These are phyloP conservation scores for Psilopsiagon aurifrons DNA, from an alignment of 2,113 vertebrate species.

Conservation along the genomic window DNA sequence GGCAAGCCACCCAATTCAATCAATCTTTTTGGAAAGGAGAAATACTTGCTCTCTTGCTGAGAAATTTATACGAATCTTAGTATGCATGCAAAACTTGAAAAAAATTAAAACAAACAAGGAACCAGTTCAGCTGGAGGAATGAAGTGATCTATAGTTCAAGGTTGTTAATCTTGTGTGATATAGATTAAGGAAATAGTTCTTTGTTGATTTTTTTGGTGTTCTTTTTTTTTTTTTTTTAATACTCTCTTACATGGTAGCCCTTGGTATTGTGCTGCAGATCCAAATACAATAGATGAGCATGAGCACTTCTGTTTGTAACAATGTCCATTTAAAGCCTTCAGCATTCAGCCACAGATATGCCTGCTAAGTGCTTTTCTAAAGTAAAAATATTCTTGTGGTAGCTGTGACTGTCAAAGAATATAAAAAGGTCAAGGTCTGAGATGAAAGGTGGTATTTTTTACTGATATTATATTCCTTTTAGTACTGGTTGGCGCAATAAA, in stretches of 20 bases:
- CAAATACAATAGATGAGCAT: not conserved
- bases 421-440: not conserved
- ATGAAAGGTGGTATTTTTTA: not conserved
- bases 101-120: not conserved
- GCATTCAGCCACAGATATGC: not conserved
- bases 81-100: not conserved
- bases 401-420: not conserved
- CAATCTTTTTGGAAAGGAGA: not conserved
- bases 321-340: not conserved
- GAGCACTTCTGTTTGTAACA: rapidly evolving
- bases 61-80: not conserved
- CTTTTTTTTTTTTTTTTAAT: not conserved
- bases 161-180: not conserved
- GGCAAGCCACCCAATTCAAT: not conserved
- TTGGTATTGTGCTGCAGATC: not conserved
- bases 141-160: not conserved
- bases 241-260: not conserved
- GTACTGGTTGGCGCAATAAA: not conserved
- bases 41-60: not conserved
- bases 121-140: not conserved
- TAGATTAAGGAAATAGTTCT: not conserved
- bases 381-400: not conserved
- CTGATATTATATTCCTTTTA: not conserved
- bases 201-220: not conserved
- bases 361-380: not conserved